Evolutionary conservation across 2,888 invertebrate species (phyloP), one percentile per base, ranked within the genome.

Genomic region (Dolichopus griseipennis): DNA sequence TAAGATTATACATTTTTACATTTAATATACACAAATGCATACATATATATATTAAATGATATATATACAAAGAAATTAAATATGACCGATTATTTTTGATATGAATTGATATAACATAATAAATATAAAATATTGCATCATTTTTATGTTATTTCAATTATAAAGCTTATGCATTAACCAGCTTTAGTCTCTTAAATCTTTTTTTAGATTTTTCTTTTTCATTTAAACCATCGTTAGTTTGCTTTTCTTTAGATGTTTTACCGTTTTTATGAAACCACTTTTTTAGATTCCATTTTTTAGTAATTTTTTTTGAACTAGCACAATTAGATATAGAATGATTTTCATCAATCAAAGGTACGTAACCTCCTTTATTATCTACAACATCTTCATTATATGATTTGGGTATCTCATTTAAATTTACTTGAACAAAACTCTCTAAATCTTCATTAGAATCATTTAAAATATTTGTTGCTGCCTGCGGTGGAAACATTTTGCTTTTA

Each of bases 261-360:
- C 2, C 18, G 2, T 52, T 52, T 52, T 52, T 52, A 18, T 12
- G 52, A 6, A 52, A 52, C 52, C 52, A 52, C 18, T 52, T 52
- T 52, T 52, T 52, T 2, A 52, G n/a, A 7, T 52, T 52, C 52
- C 52, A 52, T n/a, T 52, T 52, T 52, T n/a, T 52, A 6, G 52
- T 52, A 18, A 15, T 52, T n/a, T 52, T 52, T 52, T 52, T 52
- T 41, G 41, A 41, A 41, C 41, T 41, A 41, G 41, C 3, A 41
- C 15, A 6, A 12, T 9, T 15, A 52, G n/a, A 6, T 4, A 2
- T 52, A 18, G 9, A 6, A 61, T 61, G 61, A 21, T 33, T 27
- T 20, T n/a, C 18, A 52, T 12, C 65, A 67, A 68, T 66, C 68
- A 68, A 65, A 67, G 66, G 52, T 10, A 33, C 61, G 64, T 68